phyloP scores from a whole-genome alignment of 2,888 invertebrate genomes.

The Noctua janthe region DNA sequence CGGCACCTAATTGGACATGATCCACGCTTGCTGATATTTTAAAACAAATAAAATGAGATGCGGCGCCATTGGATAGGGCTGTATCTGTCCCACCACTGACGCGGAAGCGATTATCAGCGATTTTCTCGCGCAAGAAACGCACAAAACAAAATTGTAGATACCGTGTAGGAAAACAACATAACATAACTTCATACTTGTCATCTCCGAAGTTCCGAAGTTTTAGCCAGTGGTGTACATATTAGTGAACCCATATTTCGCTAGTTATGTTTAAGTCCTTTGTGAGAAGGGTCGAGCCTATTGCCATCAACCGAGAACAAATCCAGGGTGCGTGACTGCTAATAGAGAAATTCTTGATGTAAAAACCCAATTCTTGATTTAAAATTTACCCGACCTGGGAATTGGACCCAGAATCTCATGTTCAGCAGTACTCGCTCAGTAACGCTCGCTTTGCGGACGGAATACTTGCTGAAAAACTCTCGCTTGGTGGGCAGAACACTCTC shows the following conservation, averaged over 20 bases:
- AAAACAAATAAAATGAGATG: conserved; percentile 59
- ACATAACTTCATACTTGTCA: neutral
- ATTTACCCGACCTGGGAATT: neutral
- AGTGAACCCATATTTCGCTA: neutral
- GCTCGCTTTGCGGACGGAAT: neutral
- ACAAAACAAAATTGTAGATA: neutral
- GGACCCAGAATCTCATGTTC: neutral
- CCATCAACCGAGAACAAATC: neutral
- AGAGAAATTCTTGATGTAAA: neutral
- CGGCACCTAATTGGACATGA: conserved; percentile 66
- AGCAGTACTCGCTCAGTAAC: neutral
- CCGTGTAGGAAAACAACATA: neutral
- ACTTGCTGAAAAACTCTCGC: neutral
- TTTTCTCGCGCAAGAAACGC: neutral
- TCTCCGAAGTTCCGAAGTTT: too few species aligned
- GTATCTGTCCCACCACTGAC: neutral
- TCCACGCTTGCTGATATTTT: conserved; percentile 62
- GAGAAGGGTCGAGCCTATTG: neutral
- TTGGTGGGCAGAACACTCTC: neutral
- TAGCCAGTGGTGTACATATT: neutral
- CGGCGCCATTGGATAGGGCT: conserved; percentile 58
- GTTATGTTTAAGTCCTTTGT: neutral
- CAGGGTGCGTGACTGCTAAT: neutral
- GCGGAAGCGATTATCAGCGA: neutral
- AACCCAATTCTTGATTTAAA: neutral